Conservation (phyloP, 92 coral and sea anemone genomes). For the Palythoa caribaeorum region DNA sequence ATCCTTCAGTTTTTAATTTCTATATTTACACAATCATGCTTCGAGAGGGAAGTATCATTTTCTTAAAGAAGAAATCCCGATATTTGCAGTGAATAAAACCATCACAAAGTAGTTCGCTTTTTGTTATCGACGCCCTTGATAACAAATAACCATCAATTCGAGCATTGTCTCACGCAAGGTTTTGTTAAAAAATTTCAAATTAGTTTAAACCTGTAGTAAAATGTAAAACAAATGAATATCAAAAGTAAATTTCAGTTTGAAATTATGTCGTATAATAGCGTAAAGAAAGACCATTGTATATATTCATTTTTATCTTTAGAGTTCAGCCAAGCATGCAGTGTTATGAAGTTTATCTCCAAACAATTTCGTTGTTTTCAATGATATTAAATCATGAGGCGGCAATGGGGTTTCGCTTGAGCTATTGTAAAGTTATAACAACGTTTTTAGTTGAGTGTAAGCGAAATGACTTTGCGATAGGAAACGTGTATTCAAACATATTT, state of each 20-base stretch:
- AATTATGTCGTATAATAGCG: background rate
- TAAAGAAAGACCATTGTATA: background rate
- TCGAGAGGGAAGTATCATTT: background rate
- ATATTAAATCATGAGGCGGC: slow-evolving; percentile 37
- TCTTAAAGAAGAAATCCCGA: background rate
- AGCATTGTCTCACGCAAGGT: background rate
- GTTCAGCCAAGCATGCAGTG: slow-evolving; percentile 29
- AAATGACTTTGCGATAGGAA: background rate
- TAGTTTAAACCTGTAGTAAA: background rate
- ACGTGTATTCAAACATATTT: slow-evolving; percentile 12
- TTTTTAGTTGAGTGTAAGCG: slow-evolving; percentile 8
- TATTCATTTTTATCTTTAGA: background rate
- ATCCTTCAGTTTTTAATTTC: background rate
- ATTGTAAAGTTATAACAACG: background rate
- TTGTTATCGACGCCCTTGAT: background rate
- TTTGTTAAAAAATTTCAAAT: background rate
- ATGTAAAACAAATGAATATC: background rate
- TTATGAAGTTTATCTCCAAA: slow-evolving; percentile 25
- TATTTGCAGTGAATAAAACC: background rate
- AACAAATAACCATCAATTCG: background rate
- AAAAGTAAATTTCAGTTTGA: background rate
- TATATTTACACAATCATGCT: background rate
- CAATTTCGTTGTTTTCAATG: slow-evolving; percentile 27
- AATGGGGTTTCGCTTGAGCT: slow-evolving; percentile 30
- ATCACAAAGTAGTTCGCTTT: background rate